Conservation (phyloP, 92 coral and sea anemone genomes). For the Heteractis magnifica region DNA sequence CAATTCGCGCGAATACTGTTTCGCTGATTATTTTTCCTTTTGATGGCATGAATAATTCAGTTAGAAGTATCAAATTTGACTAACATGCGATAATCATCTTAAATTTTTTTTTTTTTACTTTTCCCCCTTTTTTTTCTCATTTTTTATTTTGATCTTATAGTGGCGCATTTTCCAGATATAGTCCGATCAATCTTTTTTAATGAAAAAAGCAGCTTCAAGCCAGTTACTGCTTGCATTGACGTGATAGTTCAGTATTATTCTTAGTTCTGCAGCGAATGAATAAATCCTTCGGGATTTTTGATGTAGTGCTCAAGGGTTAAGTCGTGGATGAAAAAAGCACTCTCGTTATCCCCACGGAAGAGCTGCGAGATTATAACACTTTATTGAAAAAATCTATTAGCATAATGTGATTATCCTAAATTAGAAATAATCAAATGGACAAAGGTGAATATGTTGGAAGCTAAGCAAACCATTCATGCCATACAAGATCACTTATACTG, state of each 20-base stretch:
- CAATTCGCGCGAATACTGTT: background rate
- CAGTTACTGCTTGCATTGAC: background rate
- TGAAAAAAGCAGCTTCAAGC: too few species aligned
- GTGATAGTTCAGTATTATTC: background rate
- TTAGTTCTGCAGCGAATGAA: background rate
- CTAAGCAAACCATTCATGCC: background rate
- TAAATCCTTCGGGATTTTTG: slow-evolving; percentile 5
- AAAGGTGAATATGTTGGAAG: background rate
- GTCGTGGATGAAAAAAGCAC: background rate
- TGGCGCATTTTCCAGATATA: too few species aligned
- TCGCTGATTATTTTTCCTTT: too few species aligned
- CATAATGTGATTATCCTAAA: slow-evolving; percentile 6
- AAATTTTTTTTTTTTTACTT: background rate
- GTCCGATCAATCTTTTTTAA: too few species aligned
- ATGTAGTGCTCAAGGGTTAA: background rate
- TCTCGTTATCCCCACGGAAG: background rate
- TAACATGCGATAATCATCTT: background rate
- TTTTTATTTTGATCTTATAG: too few species aligned
- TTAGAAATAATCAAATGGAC: slow-evolving; percentile 5
- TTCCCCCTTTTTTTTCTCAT: background rate
- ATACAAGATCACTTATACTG: background rate
- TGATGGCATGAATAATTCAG: too few species aligned
- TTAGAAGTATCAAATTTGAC: too few species aligned
- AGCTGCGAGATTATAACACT: background rate
- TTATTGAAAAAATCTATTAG: background rate